Conservation (phyloP, 2,113 vertebrate species). For the Lathamus discolor region DNA sequence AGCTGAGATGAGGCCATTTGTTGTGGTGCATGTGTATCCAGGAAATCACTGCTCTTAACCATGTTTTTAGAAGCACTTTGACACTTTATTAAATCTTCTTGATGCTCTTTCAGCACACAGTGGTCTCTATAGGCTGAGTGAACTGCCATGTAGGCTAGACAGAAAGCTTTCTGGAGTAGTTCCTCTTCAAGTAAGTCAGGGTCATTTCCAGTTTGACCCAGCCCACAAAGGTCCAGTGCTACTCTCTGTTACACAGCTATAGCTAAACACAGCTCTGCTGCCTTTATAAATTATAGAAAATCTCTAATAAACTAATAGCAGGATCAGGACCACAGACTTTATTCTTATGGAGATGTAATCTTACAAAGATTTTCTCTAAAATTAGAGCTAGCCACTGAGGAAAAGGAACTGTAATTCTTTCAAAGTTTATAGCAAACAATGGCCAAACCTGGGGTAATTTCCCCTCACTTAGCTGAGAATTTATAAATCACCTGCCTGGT, state of each 20-base stretch:
- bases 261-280: not conserved
- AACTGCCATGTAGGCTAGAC: not conserved
- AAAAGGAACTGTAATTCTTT: not conserved
- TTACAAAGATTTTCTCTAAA: not conserved
- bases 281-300: not conserved
- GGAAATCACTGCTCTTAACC: conserved; percentile 56
- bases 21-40: conserved; percentile 43
- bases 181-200: not conserved
- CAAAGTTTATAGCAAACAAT: not conserved
- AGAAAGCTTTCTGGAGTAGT: conserved; percentile 21
- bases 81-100: conserved; percentile 66
- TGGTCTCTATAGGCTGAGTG: conserved; percentile 18
- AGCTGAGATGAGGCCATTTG: conserved; percentile 60
- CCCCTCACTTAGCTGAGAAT: not conserved
- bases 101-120: conserved; percentile 41
- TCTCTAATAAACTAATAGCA: not conserved
- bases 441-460: conserved; percentile 24
- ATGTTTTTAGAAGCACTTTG: conserved; percentile 56
- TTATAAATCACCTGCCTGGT: conserved; percentile 18
- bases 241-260: not conserved
- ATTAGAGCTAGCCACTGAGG: not conserved
- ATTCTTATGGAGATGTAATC: not conserved
- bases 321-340: not conserved
- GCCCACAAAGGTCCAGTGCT: not conserved
- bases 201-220: not conserved